phyloP scores from a whole-genome alignment of 2,888 invertebrate genomes.

The Choreutis nemorana region DNA sequence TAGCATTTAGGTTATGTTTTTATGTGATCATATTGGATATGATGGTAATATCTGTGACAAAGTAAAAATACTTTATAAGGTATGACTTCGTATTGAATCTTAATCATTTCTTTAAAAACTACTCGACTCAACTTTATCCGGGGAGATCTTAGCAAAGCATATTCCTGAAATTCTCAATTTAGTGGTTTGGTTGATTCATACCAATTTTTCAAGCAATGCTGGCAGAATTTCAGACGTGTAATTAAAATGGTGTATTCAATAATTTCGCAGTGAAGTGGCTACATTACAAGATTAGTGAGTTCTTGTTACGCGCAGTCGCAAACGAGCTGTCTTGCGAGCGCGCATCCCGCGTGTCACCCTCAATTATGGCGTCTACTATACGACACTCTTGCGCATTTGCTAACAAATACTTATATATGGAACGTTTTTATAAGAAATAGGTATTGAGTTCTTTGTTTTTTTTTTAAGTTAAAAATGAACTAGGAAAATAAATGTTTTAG shows the following conservation, averaged over 20 bases:
- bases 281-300: constrained; percentile 36
- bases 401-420: constrained; percentile 12
- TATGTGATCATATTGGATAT: too few species aligned
- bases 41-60: too few species aligned
- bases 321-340: constrained; percentile 36
- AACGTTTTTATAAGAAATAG: background rate
- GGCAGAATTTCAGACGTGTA: background rate
- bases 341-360: constrained; percentile 44
- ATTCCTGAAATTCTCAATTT: too few species aligned
- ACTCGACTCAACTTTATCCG: too few species aligned
- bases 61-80: too few species aligned
- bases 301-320: constrained; percentile 48
- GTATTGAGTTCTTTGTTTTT: constrained; percentile 1
- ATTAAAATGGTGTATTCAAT: too few species aligned
- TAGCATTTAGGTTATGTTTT: too few species aligned
- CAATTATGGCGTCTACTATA: constrained; percentile 58
- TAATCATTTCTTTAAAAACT: too few species aligned
- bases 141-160: too few species aligned
- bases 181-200: background rate
- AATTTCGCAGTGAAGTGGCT: constrained; percentile 7
- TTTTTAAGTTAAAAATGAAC: constrained; percentile 1
- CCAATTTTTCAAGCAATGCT: background rate
- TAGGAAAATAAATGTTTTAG: background rate
- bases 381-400: constrained; percentile 53
- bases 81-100: too few species aligned